Evolutionary conservation across 2,888 invertebrate species (phyloP).

Genomic region (Drosophila birchii): DNA sequence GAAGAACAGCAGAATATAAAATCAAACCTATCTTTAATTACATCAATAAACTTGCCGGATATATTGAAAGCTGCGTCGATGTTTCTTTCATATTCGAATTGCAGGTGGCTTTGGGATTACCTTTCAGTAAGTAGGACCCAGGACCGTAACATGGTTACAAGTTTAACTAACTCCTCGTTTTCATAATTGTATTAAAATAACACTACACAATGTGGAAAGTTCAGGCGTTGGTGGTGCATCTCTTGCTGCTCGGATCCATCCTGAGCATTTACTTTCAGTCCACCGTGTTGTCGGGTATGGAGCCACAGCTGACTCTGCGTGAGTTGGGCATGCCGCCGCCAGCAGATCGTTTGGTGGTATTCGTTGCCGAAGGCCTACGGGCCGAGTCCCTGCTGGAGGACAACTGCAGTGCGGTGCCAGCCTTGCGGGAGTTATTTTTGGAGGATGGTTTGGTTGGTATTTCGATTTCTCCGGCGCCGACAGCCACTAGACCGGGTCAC

Average conservation of each 20-base stretch:
- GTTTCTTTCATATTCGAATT: neutral
- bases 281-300: conserved; percentile 88
- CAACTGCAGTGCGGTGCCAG: conserved; percentile 70
- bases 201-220: conserved; percentile 78
- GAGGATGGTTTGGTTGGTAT: conserved; percentile 87
- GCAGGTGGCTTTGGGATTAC: neutral
- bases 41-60: conserved; percentile 79
- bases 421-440: conserved; percentile 70
- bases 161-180: neutral
- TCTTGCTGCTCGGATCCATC: conserved; percentile 91
- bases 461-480: conserved; percentile 95
- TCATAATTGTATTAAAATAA: neutral
- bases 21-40: conserved; percentile 75
- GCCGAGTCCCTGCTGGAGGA: conserved; percentile 90
- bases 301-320: conserved; percentile 51
- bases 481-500: conserved; percentile 98
- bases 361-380: conserved; percentile 96
- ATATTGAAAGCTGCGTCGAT: conserved; percentile 55
- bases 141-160: neutral
- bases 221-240: conserved; percentile 87
- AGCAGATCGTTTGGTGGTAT: conserved; percentile 92
- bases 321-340: conserved; percentile 71
- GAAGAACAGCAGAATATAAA: conserved; percentile 62
- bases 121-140: neutral
- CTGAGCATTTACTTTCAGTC: conserved; percentile 97